Evolutionary conservation across 1,140 invertebrate genomes (phyloP).

Genomic region (Conus betulinus): DNA sequence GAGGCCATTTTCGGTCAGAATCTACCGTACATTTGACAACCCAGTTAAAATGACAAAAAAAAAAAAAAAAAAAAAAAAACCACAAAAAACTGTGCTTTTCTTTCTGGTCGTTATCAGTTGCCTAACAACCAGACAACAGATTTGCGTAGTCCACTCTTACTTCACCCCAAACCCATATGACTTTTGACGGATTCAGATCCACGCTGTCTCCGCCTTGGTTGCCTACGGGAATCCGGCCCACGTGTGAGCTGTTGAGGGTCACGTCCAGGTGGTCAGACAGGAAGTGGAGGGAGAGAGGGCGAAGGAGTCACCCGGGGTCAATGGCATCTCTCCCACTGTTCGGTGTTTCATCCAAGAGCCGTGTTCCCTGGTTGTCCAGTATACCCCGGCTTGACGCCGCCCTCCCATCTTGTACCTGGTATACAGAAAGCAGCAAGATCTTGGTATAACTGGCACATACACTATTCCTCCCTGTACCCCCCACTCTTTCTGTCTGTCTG

Average conservation of each 20-base stretch:
- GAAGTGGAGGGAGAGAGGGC: background rate
- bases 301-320: background rate
- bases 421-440: background rate
- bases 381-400: no score
- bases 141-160: background rate
- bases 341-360: no score
- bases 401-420: background rate
- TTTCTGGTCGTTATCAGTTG: no score
- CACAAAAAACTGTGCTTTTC: no score
- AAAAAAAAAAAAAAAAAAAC: no score
- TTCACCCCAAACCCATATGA: background rate
- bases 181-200: background rate
- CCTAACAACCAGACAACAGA: background rate
- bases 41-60: no score
- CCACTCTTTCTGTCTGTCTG: background rate
- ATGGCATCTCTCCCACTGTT: background rate
- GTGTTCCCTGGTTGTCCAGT: background rate
- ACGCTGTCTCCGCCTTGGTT: background rate
- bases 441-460: background rate
- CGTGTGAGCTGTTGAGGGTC: background rate
- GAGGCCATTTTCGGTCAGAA: no score
- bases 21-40: no score
- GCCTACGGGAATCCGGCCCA: background rate
- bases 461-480: background rate
- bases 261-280: background rate